phyloP scores from a whole-genome alignment of 2,797 vertebrate genomes.

The Sebastes cheni region DNA sequence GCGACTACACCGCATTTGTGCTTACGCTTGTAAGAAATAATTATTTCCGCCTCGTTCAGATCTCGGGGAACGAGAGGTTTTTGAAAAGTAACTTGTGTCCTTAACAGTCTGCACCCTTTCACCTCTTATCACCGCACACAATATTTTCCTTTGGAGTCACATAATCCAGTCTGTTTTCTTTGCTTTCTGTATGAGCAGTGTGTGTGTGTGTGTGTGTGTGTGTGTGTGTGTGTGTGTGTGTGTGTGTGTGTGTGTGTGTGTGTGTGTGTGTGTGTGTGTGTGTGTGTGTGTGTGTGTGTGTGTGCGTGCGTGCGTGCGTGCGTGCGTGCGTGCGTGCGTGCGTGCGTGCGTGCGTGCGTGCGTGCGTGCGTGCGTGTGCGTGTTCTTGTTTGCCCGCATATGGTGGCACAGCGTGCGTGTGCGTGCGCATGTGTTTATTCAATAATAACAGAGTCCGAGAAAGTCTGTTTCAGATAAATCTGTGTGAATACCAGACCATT shows the following conservation, averaged over 20 bases:
- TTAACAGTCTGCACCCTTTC: conserved; percentile 8
- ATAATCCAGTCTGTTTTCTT: conserved; percentile 48
- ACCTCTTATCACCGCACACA: conserved; percentile 31
- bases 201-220: neutral
- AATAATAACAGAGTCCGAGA: conserved; percentile 73
- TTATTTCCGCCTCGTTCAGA: conserved; percentile 28
- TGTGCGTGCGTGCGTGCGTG: neutral
- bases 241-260: neutral
- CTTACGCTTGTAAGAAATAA: conserved; percentile 34
- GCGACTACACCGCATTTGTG: neutral
- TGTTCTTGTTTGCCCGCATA: conserved; percentile 42
- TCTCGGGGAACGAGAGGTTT: conserved; percentile 19
- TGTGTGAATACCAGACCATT: conserved; percentile 75
- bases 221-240: neutral
- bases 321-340: no score
- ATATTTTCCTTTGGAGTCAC: conserved; percentile 26
- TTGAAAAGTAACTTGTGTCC: conserved; percentile 27
- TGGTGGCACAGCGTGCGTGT: conserved; percentile 12
- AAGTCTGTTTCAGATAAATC: conserved; percentile 79
- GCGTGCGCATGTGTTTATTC: conserved; percentile 56
- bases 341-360: neutral
- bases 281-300: neutral
- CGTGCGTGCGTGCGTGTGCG: neutral
- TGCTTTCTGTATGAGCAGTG: conserved; percentile 6
- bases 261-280: neutral